Conservation (phyloP, 2,888 invertebrate genomes). For the Micoletzkya japonica region DNA sequence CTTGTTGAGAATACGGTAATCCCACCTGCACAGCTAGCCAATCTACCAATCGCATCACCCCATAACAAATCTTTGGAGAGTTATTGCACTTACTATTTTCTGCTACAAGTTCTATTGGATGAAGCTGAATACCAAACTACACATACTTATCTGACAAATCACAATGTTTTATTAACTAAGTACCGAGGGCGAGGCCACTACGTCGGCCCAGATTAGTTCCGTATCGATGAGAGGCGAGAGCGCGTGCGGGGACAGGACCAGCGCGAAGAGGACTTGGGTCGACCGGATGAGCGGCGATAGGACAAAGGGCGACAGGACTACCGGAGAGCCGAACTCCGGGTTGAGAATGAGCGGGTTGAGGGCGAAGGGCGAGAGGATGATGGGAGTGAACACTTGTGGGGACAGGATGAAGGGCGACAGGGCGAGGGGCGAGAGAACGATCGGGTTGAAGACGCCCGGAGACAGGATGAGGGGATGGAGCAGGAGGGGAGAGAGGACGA, state of each 20-base stretch:
- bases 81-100: no score
- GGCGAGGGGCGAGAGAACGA: slow-evolving; percentile 38
- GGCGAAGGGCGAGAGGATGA: slow-evolving; percentile 35
- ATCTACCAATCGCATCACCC: no score
- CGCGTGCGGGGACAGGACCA: slow-evolving; percentile 46
- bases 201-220: slow-evolving; percentile 54
- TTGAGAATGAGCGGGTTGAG: slow-evolving; percentile 36
- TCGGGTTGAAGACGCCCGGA: slow-evolving; percentile 37
- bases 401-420: slow-evolving; percentile 46
- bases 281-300: slow-evolving; percentile 47
- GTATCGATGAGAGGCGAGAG: slow-evolving; percentile 58
- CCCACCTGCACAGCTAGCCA: no score
- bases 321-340: slow-evolving; percentile 34
- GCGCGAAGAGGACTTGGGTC: slow-evolving; percentile 35
- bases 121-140: no score
- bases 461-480: slow-evolving; percentile 45
- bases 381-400: slow-evolving; percentile 37
- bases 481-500: slow-evolving; percentile 47
- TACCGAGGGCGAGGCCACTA: slow-evolving; percentile 58
- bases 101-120: no score
- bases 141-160: no score
- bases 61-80: no score
- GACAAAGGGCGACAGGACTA: slow-evolving; percentile 42
- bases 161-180: no score
- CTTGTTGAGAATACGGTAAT: no score